Evolutionary conservation across 92 coral and sea anemone genomes (phyloP), one percentile per base, ranked within the genome.

Genomic region (Epizoanthus stellaris): DNA sequence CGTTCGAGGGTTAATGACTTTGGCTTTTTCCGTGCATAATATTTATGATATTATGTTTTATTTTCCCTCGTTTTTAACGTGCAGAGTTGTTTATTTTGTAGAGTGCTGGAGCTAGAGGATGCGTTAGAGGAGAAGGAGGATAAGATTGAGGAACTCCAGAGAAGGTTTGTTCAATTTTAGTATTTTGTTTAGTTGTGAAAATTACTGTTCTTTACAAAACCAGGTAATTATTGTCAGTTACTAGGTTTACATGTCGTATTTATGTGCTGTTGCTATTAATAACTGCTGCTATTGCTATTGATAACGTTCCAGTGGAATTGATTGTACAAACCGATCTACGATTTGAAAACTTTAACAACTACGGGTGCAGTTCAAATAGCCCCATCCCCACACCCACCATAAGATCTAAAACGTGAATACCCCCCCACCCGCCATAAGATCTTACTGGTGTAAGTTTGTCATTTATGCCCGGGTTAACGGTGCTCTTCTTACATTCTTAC

Each of bases 121-220:
- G 82, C 45, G n/a, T 52, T 95, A 69, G 98, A 93, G 73, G 84
- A 66, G 11, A 95, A 94, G 66, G 95, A 92, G 19, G 93, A 95
- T 80, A 90, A 90, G 62, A 81, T 95, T 6, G 80, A 71, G 30
- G 95, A 92, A 64, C 80, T 94, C 16, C 93, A 92, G 63, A 93
- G 63, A 80, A 91, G 98, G 98, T 95, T n/a, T 20, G 87, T 81
- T 19, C 62, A 40, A 19, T 7, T 73, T 10, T 17, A 6, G 8
- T 14, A 5, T 25, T 20, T 25, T 25, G 11, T 8, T 67, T 14
- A 34, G 13, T 4, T 19, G 14, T 6, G 8, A 12, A 38, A 8
- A 15, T 21, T 36, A 23, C 25, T 23, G 25, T 23, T 23, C 25
- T 23, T 23, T 23, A 69, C 15, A 39, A 4, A 63, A 63, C 5